Base-by-base conservation (phyloP, 92 coral and sea anemone species). In the Actinostola sp. region DNA sequence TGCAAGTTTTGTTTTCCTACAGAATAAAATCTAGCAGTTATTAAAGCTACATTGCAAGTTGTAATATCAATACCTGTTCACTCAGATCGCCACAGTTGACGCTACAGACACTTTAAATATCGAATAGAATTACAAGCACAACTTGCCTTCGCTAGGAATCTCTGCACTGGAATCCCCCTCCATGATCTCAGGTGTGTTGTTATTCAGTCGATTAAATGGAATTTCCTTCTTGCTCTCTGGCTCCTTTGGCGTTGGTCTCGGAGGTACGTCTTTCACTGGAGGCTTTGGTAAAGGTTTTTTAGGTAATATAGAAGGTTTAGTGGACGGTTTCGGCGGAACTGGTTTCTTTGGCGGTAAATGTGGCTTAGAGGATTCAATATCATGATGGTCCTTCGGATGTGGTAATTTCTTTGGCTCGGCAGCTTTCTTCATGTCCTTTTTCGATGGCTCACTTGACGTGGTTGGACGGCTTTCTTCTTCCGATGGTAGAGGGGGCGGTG, bases 301-400 rank as follows among this genome's bases (percentile, higher is more conserved):
- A 17, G 59, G 32, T 21, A 52, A 25, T 7, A 71, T 15, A 2
- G 48, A 19, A 2, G 72, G 72, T 42, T 75, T 75, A n/a, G 71
- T 50, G 0, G 64, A 46, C 0, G 81, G 81, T 13, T 75, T 75
- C 6, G 81, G 81, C n/a, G 83, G 83, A 7, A 70, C 86, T 8
- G 96, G 91, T 46, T 89, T 89, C 34, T 78, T 83, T 14, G 81
- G 82, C 89, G 77, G 80, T 46, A 84, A 66, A 73, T 30, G 15
- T 2, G 77, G 72, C 56, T 59, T 70, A 8, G 62, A 30, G 9
- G 51, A 27, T 9, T 73, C 79, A 30, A 32, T 61, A 17, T 73
- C 63, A 8, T 38, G 15, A n/a, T n/a, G 4, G 9, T 44, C 55
- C 23, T 58, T 58, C 0, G 67, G 69, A 9, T 33, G 50, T 23